Conservation (phyloP, 2,113 vertebrate genomes). For the Eulemur rufifrons region DNA sequence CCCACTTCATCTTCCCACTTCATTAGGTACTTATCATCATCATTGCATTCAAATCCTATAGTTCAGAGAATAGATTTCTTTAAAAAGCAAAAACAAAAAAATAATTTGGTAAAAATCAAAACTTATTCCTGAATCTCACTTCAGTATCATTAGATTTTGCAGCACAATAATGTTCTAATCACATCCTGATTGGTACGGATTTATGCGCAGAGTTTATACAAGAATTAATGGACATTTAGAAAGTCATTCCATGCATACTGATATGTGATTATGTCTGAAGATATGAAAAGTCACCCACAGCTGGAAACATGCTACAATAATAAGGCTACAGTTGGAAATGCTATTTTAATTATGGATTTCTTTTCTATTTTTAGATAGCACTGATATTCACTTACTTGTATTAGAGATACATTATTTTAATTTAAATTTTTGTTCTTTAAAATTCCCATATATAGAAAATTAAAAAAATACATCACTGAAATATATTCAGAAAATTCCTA, state of each 20-base stretch:
- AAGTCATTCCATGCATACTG: constrained; percentile 39
- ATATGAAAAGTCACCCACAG: constrained; percentile 54
- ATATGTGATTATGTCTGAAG: constrained; percentile 60
- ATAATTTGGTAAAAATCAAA: constrained; percentile 42
- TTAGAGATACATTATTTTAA: constrained; percentile 58
- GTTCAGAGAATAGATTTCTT: not conserved
- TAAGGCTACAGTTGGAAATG: constrained; percentile 37
- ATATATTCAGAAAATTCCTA: constrained; percentile 38
- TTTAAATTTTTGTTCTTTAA: constrained; percentile 48
- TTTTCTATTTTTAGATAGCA: constrained; percentile 60
- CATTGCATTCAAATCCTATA: not conserved
- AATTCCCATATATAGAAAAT: constrained; percentile 39
- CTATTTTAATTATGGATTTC: constrained; percentile 61
- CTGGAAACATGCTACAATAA: constrained; percentile 63
- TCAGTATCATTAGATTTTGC: constrained; percentile 38
- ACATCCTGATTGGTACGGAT: constrained; percentile 56
- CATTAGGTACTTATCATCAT: not conserved
- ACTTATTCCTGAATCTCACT: constrained; percentile 24
- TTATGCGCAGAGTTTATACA: constrained; percentile 56
- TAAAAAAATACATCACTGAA: constrained; percentile 32
- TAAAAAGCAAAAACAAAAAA: not conserved
- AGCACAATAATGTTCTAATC: constrained; percentile 49
- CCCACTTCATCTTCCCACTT: not conserved
- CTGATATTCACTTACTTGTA: constrained; percentile 40
- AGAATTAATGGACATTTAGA: constrained; percentile 63